A percentile compares a stretch with the other conserved stretches of the same genome.
Conservation (phyloP, 2,797 vertebrate species). For the Cossypha heuglini region DNA sequence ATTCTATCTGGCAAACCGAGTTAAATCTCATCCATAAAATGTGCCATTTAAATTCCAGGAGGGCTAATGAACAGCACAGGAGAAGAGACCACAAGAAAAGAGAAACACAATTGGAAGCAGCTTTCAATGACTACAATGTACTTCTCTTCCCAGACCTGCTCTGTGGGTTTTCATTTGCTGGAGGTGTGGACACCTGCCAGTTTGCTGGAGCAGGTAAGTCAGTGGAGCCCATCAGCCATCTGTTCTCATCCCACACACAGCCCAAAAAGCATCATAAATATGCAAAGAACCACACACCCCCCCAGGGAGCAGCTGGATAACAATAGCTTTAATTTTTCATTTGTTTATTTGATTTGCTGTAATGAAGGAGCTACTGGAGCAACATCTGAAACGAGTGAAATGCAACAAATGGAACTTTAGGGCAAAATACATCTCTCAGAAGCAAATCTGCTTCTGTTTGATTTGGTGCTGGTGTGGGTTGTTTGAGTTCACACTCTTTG, state of each 20-base stretch:
- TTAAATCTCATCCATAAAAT: conserved; percentile 32
- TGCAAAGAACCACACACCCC: background rate
- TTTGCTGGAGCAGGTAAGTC: conserved; percentile 49
- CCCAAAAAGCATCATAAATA: conserved; percentile 43
- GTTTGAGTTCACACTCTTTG: background rate
- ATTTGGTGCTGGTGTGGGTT: background rate
- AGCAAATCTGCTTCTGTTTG: background rate
- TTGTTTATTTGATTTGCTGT: conserved; percentile 76
- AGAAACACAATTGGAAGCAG: background rate
- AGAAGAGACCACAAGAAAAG: background rate
- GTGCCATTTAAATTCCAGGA: conserved; percentile 53
- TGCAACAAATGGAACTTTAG: background rate
- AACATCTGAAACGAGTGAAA: conserved; percentile 54
- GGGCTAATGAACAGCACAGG: conserved; percentile 28
- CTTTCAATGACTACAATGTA: background rate
- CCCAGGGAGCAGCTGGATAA: conserved; percentile 49
- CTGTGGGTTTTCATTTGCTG: background rate
- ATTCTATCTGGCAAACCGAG: conserved; percentile 34
- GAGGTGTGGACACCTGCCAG: conserved; percentile 37
- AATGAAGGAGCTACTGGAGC: conserved; percentile 45
- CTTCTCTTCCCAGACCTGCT: background rate
- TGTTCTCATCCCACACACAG: conserved; percentile 62
- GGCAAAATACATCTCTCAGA: background rate
- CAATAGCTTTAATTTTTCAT: conserved; percentile 78
- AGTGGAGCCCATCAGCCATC: conserved; percentile 64